Base-by-base conservation (phyloP, 2,888 invertebrate genomes). In the Acanthosoma haemorrhoidale region DNA sequence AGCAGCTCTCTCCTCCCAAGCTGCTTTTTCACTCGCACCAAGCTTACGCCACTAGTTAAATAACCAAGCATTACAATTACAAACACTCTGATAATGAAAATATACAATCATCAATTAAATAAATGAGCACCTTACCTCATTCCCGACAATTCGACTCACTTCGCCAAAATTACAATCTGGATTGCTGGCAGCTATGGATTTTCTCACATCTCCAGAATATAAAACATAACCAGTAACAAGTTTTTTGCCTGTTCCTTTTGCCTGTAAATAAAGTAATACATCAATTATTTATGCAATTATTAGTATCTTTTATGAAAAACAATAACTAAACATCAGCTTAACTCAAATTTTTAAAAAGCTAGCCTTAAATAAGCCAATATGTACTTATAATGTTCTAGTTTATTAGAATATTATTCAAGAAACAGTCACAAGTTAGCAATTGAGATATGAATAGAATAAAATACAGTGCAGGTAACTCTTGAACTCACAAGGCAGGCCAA, bases 201-300 rank as follows among this genome's bases (percentile, higher is more conserved):
- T 94, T 69, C 99, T 86, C 60, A 95, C 90, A 82, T 99, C 98
- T 78, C 96, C 92, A 43, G 98, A 96, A 83, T 96, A 99, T 72
- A 99, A 85, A 76, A 99, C 98, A 83, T 99, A 99, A 8, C 98
- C 98, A 72, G 96, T 97, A 77, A 92, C 91, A 74, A 92, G 85
- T 81, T 92, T 90, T 83, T 91, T 92, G 16, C 73, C 71, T 15
- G 60, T 60, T 3, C 39, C 51, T 79, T 83, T 83, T 1, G 66
- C 68, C 72, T 76, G 59, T 39, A 71, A 63, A 60, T 69, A 63
- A 32, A 32, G 15, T 31, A 36, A 41, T 39, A 51, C 13, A 43
- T 32, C 2, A 59, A 31, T 32, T 32, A 59, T 13, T n/a, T n/a
- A n/a, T n/a, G n/a, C n/a, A n/a, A n/a, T n/a, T n/a, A n/a, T n/a